Base-by-base conservation (phyloP, 1,140 invertebrate species). In the Phymorhynchus buccinoides region DNA sequence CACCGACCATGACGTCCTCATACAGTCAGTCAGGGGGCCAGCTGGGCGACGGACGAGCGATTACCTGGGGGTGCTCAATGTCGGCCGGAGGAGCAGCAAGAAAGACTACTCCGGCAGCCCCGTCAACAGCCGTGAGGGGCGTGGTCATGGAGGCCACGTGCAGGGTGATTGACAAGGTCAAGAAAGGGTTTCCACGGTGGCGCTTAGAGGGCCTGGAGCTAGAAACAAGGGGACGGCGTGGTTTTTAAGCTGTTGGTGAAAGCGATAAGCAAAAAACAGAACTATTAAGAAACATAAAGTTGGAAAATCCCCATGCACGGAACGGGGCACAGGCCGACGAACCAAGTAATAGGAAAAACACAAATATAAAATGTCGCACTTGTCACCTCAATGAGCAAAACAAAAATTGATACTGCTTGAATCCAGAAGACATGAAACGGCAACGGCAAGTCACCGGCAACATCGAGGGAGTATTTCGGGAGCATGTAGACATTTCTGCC, bases 1-100 rank as follows among this genome's bases (percentile, higher is more conserved):
- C n/a, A 86, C 83, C 62, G 83, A 89, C 32, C 83, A 89, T 30
- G 86, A 88, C 37, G 68, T 88, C 9, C 35, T 88, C 89, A 2
- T 89, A 84, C 44, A n/a, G n/a, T n/a, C n/a, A n/a, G 77, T 86
- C 81, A 82, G 79, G 44, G n/a, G n/a, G n/a, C n/a, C 27, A 83
- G 73, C 12, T 82, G 7, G 48, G 18, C 75, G 37, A 44, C 41
- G n/a, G 16, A 27, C 16, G 16, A 18, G 0, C 75, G 82, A n/a
- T 0, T 88, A 88, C 82, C 77, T 88, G 1, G 85, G 86, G 39
- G 84, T 77, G n/a, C 83, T 88, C 42, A 88, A 88, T 68, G 73
- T 88, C 18, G 87, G 87, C 1, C 39, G 78, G 30, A n/a, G 30
- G n/a, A 35, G n/a, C 9, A 75, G 79, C 37, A 85, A 81, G n/a